A percentile compares a stretch with the other conserved stretches of the same genome.
These are phyloP conservation scores for Loxodonta africana DNA, from an alignment of 2,113 vertebrate species.

Conservation along the genomic window DNA sequence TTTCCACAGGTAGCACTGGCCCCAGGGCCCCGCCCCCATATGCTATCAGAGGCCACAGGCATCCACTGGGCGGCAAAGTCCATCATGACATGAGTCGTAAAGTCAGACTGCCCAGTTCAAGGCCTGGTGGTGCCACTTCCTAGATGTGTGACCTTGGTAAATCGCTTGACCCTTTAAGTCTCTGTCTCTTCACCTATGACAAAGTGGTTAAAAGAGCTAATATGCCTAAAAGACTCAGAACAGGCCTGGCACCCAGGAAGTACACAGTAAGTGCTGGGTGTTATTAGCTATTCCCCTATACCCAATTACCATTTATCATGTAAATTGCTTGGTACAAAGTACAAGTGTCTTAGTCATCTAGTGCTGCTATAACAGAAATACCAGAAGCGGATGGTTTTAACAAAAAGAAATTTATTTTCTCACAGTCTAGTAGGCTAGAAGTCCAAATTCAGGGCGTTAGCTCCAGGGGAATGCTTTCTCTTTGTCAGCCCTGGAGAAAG, in stretches of 20 bases:
- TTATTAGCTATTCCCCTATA: conserved; percentile 15
- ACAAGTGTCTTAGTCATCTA: background rate
- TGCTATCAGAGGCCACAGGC: background rate
- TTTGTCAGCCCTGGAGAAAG: no score
- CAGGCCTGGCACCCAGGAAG: background rate
- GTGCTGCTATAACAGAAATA: no score
- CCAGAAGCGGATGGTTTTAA: no score
- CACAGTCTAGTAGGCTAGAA: no score
- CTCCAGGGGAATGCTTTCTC: no score
- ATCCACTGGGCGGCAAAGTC: background rate
- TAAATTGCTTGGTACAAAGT: conserved; percentile 22
- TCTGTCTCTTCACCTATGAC: background rate
- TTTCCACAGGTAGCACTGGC: background rate
- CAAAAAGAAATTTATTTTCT: no score
- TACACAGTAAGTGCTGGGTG: background rate
- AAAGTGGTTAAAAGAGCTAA: background rate
- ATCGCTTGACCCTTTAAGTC: background rate
- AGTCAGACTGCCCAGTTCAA: background rate
- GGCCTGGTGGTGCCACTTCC: background rate
- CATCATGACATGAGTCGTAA: background rate
- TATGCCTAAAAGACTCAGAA: background rate
- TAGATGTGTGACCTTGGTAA: background rate
- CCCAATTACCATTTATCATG: background rate
- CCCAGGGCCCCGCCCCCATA: background rate
- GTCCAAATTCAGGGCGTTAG: no score